phyloP scores from a whole-genome alignment of 1,140 invertebrate genomes.

The Meteorus sp. region DNA sequence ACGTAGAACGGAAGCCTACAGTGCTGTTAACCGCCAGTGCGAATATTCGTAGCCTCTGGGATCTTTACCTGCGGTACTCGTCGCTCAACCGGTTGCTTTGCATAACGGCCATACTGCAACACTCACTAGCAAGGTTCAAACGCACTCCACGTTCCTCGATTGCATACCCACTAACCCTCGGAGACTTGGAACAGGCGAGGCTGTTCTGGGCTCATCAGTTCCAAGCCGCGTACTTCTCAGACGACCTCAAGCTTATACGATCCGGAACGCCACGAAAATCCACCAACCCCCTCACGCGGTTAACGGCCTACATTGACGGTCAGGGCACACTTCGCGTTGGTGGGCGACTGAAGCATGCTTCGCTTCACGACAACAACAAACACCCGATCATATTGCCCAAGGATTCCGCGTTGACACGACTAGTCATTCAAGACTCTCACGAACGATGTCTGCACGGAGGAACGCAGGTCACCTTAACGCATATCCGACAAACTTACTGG shows the following conservation, averaged over 20 bases:
- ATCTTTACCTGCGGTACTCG: no score
- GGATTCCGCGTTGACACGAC: slow-evolving; percentile 19
- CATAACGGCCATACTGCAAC: no score
- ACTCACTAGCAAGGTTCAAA: not conserved
- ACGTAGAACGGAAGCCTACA: not conserved
- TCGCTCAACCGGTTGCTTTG: no score
- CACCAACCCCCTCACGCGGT: not conserved
- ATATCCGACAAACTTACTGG: slow-evolving; percentile 36
- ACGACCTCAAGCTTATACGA: not conserved
- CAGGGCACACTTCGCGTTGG: not conserved
- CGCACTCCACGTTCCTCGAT: not conserved
- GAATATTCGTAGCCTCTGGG: no score
- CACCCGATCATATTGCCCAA: slow-evolving; percentile 37
- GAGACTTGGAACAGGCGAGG: not conserved
- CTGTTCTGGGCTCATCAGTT: not conserved
- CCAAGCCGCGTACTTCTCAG: not conserved
- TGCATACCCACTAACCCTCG: not conserved
- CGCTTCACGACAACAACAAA: not conserved
- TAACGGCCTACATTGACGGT: slow-evolving; percentile 3
- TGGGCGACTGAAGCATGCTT: slow-evolving; percentile 13
- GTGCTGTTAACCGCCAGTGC: not conserved
- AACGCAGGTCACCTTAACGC: slow-evolving; percentile 32
- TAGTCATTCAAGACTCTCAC: slow-evolving; percentile 40
- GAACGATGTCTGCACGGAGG: slow-evolving; percentile 37
- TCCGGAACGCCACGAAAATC: not conserved